Evolutionary conservation across 2,797 vertebrate genomes (phyloP), one percentile per base, ranked within the genome.

Genomic region (Sphenodon punctatus): DNA sequence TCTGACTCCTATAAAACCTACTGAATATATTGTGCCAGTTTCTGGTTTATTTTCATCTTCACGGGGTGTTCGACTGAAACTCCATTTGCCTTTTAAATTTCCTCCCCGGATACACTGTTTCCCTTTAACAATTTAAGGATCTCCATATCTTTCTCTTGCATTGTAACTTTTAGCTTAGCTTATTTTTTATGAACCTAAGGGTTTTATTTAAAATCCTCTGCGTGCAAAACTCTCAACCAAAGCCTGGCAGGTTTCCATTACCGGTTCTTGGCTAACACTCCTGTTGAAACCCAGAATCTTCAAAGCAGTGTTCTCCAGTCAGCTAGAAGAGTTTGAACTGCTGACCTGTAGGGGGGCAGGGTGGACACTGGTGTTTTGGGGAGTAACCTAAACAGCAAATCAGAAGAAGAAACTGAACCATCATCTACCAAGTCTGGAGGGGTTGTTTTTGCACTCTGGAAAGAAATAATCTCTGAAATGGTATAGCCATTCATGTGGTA

Each of bases 361-460:
- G 56, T 14, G 1, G 22, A 2, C n/a, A n/a, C n/a, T 0, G 34
- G 51, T 8, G 30, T 2, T 1, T 32, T 8, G 42, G 20, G 55
- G n/a, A n/a, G 23, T 51, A 48, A 27, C 25, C 8, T 30, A 53
- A 53, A 8, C 49, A 3, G n/a, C 51, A 27, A 14, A 27, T 23
- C 46, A 48, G 46, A 46, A n/a, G 16, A 4, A 51, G 27, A 48
- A 7, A 23, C 49, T 1, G 42, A 8, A 5, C 1, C 7, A 1
- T 0, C 8, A 36, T 27, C 7, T 9, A 0, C 0, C 22, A 30
- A 5, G 1, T 0, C 58, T 9, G 4, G 6, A 3, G 6, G 27
- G 19, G 5, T 56, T 34, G 16, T 53, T 51, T 51, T n/a, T 27
- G 15, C 7, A 4, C 27, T 14, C 48, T 53, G 49, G 30, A 23